Conservation (phyloP, 2,113 vertebrate species). For the Tetrao urogallus region DNA sequence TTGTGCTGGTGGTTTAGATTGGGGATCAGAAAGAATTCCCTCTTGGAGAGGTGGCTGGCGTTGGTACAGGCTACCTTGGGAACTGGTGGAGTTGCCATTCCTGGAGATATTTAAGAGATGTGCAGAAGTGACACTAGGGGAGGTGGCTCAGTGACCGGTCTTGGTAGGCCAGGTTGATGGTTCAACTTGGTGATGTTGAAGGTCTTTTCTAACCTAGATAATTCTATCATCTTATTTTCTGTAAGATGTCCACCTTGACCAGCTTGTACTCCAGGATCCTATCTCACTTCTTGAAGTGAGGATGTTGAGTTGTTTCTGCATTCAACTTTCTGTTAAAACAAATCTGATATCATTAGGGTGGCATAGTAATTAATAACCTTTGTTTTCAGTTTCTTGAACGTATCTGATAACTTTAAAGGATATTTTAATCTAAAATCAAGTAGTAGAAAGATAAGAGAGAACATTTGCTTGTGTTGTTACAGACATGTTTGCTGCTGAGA, state of each 20-base stretch:
- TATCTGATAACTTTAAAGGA: constrained; percentile 44
- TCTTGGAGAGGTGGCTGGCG: neutral
- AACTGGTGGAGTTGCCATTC: neutral
- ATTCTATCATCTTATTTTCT: neutral
- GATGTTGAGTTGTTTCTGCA: neutral
- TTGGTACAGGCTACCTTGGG: neutral
- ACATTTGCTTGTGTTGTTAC: constrained; percentile 1
- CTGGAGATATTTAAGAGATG: neutral
- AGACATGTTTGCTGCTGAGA: constrained; percentile 48
- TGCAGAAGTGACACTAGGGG: neutral
- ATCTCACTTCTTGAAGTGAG: neutral
- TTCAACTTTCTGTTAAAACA: constrained; percentile 16
- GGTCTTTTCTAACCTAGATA: neutral
- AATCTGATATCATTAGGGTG: constrained; percentile 28
- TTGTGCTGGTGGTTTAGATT: neutral
- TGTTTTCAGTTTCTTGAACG: constrained; percentile 21
- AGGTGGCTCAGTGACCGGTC: neutral
- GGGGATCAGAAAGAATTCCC: neutral
- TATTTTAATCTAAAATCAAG: constrained; percentile 61
- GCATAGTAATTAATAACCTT: constrained; percentile 61
- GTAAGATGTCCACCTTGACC: neutral
- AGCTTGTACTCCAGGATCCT: neutral
- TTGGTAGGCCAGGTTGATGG: neutral
- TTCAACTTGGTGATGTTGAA: neutral
- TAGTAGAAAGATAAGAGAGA: constrained; percentile 12